Evolutionary conservation across 2,888 invertebrate species (phyloP), one percentile per base, ranked within the genome.

Genomic region (Enoplolaimus lenunculus): DNA sequence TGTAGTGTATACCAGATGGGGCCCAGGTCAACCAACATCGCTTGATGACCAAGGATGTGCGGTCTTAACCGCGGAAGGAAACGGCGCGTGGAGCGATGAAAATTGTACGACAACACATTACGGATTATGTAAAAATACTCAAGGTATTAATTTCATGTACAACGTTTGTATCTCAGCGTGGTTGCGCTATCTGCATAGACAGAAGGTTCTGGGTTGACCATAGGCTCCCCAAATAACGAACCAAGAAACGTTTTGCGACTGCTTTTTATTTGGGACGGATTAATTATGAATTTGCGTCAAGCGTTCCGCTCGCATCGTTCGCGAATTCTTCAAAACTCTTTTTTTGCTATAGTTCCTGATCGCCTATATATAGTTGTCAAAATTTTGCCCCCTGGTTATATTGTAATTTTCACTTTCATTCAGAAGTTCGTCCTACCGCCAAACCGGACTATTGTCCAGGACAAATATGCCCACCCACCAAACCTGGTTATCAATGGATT

Each of bases 71-170:
- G 34, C 21, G 7, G 3, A 66, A 7, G 33, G 34, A 3, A n/a
- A n/a, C 7, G 67, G 67, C 28, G 7, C 34, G 3, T 66, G 67
- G 67, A 34, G 34, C 34, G 67, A 34, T 31, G 30, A 66, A 34
- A 30, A 34, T 26, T 66, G 67, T 34, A 66, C 31, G 7, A 26
- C 31, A 31, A 29, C 67, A 29, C 26, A 66, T n/a, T n/a, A 66
- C 16, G 67, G 67, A 2, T 13, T 66, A 3, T 66, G 67, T 34
- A 66, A 66, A 66, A 34, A 66, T 31, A 30, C 67, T 34, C 31
- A 31, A 33, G 34, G 67, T 66, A 62, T 16, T n/a, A n/a, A n/a
- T n/a, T n/a, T n/a, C n/a, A n/a, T n/a, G n/a, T n/a, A n/a, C n/a
- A n/a, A n/a, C n/a, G n/a, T n/a, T n/a, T n/a, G n/a, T n/a, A n/a